Conservation (phyloP, 2,797 vertebrate species). For the Tokudaia tokunoshimensis region DNA sequence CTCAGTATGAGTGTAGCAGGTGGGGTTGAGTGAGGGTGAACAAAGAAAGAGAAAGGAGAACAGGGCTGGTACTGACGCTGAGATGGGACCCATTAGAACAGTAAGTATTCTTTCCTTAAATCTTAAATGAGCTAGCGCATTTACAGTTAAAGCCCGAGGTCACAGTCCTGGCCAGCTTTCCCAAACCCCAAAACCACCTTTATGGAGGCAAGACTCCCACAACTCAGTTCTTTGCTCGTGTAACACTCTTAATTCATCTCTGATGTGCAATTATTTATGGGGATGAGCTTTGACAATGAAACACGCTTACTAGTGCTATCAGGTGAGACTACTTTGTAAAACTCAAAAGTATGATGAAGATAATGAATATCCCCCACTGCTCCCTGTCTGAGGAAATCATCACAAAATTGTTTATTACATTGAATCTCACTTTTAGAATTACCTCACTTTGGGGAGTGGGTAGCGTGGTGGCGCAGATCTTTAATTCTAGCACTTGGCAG, state of each 20-base stretch:
- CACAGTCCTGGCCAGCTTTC: not conserved
- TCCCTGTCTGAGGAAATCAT: not conserved
- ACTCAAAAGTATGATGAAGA: not conserved
- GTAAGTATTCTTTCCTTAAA: not conserved
- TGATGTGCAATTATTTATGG: not conserved
- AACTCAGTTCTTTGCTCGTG: not conserved
- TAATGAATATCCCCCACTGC: not conserved
- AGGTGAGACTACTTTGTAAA: not conserved
- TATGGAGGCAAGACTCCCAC: not conserved
- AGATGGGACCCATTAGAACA: not conserved
- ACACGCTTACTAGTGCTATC: not conserved
- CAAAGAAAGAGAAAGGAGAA: not conserved
- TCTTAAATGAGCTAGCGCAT: not conserved
- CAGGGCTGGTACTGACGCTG: not conserved
- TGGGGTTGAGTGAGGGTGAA: not conserved
- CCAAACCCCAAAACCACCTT: not conserved
- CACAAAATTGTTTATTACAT: not conserved
- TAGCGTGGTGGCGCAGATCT: not conserved
- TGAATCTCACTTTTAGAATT: not conserved
- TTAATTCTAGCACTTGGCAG: not conserved
- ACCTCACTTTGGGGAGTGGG: not conserved
- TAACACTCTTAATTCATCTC: not conserved
- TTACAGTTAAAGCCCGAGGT: not conserved
- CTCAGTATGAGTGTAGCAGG: not conserved
- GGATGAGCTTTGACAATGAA: not conserved